Conservation (phyloP, 2,113 vertebrate genomes). For the Alligator sinensis region DNA sequence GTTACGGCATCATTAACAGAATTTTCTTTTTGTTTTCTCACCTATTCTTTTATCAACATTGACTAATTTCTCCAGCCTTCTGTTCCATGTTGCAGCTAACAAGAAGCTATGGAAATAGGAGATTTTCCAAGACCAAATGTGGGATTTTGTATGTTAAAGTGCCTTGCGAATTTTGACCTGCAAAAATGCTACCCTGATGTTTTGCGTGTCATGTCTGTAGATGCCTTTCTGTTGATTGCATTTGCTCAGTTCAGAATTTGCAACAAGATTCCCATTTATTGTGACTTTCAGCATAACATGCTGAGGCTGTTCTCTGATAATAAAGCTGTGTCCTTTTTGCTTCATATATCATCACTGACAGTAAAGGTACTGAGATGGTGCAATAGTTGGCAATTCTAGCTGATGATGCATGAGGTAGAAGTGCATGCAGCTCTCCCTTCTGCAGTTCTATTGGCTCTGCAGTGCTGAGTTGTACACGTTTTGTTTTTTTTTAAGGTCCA, state of each 20-base stretch:
- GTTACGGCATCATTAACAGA: background rate
- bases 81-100: background rate
- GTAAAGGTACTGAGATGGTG: background rate
- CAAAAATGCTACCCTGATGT: background rate
- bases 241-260: background rate
- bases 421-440: background rate
- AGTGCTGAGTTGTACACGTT: background rate
- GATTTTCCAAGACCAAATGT: background rate
- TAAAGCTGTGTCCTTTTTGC: background rate
- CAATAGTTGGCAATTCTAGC: background rate
- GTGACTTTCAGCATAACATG: background rate
- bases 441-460: background rate
- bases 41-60: background rate
- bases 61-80: background rate
- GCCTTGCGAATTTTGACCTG: background rate
- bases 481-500: background rate
- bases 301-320: slow-evolving; percentile 23
- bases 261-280: background rate
- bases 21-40: background rate
- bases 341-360: background rate
- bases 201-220: background rate
- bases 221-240: background rate
- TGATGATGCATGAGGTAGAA: background rate
- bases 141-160: background rate
- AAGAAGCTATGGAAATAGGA: background rate